Conservation (phyloP, 2,797 vertebrate species). For the Pipistrellus pipistrellus region DNA sequence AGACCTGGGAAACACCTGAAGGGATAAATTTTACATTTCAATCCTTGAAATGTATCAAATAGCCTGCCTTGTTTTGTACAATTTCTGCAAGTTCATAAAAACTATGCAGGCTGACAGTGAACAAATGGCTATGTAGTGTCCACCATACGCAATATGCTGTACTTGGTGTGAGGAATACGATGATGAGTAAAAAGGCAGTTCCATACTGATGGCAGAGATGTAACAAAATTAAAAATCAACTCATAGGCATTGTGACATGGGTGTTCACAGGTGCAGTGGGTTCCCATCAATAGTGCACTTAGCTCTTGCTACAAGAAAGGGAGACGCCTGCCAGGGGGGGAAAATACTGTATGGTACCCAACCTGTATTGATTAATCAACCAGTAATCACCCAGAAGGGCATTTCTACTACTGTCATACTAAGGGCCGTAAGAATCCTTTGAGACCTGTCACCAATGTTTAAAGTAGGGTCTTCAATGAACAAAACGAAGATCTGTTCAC, state of each 20-base stretch:
- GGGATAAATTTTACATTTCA: conserved; percentile 43
- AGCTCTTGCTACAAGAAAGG: background rate
- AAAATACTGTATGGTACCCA: background rate
- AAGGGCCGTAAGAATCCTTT: background rate
- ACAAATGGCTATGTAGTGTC: background rate
- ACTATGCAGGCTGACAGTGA: background rate
- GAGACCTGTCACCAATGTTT: background rate
- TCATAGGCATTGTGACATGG: background rate
- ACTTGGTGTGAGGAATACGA: background rate
- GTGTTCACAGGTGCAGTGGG: background rate
- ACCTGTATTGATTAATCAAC: background rate
- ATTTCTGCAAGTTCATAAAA: conserved; percentile 39
- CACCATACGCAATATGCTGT: background rate
- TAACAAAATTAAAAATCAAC: background rate
- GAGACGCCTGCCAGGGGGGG: background rate
- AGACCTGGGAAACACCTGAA: background rate
- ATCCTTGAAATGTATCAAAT: background rate
- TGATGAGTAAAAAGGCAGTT: background rate
- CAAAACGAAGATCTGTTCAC: background rate
- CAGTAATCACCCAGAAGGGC: background rate
- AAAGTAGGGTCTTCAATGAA: background rate
- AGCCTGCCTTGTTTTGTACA: background rate
- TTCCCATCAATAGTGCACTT: background rate
- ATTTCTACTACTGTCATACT: background rate
- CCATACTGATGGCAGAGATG: background rate